phyloP scores from a whole-genome alignment of 2,888 invertebrate genomes.

The Mythimna impura region DNA sequence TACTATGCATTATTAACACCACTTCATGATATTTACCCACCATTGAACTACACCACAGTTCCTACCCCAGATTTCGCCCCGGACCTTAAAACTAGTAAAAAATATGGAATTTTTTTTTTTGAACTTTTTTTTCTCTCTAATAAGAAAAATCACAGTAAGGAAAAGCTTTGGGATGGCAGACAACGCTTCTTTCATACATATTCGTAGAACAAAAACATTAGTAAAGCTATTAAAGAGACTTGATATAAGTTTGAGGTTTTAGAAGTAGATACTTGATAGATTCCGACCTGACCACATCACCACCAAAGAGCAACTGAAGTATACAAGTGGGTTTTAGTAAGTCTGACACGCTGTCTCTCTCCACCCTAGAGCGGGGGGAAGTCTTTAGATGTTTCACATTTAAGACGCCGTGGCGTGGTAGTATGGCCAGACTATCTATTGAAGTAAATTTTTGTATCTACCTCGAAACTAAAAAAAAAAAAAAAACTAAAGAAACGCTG shows the following conservation, averaged over 20 bases:
- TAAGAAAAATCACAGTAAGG: conserved; percentile 63
- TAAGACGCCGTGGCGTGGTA: too few relatives aligned
- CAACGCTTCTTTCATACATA: conserved; percentile 44
- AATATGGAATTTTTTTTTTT: conserved; percentile 63
- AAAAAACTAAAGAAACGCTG: conserved; percentile 47
- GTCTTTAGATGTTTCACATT: too few relatives aligned
- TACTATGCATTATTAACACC: conserved; percentile 47
- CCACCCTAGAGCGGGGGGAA: too few relatives aligned
- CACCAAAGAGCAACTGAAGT: too few relatives aligned
- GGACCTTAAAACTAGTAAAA: conserved; percentile 58
- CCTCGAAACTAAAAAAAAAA: conserved; percentile 1
- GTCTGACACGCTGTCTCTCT: too few relatives aligned
- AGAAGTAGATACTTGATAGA: not conserved
- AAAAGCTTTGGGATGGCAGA: conserved; percentile 54
- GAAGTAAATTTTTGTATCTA: not conserved
- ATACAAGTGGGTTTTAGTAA: not conserved
- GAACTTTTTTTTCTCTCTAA: conserved; percentile 38
- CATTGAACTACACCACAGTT: conserved; percentile 32
- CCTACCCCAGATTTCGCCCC: conserved; percentile 37
- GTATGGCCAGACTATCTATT: too few relatives aligned
- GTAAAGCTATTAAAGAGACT: conserved; percentile 33
- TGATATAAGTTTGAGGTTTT: conserved; percentile 10
- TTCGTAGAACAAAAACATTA: conserved; percentile 21
- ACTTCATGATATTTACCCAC: conserved; percentile 22
- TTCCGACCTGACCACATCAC: too few relatives aligned